phyloP scores from a whole-genome alignment of 2,888 invertebrate species.

The Agrenia bidenticulata region DNA sequence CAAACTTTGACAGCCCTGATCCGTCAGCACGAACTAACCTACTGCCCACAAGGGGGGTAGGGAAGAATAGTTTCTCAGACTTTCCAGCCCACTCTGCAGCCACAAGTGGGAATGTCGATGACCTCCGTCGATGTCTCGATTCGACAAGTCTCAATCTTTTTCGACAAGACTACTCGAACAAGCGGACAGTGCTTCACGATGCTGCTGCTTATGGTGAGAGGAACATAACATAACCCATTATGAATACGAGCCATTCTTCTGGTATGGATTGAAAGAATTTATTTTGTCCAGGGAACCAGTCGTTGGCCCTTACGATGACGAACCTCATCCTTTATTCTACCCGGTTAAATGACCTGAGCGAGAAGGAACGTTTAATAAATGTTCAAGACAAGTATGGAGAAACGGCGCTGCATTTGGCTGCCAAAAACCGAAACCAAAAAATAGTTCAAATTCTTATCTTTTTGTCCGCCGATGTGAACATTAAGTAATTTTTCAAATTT shows the following conservation, averaged over 20 bases:
- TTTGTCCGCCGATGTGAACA: slow-evolving; percentile 37
- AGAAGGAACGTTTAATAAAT: slow-evolving; percentile 22
- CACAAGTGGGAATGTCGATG: no score
- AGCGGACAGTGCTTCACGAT: neutral
- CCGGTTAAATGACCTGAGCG: neutral
- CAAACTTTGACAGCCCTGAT: no score
- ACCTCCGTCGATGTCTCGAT: no score
- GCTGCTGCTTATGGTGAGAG: neutral
- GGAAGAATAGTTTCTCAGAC: no score
- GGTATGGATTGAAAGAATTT: neutral
- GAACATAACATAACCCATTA: neutral
- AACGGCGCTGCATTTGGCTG: slow-evolving; percentile 35
- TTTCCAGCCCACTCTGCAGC: no score
- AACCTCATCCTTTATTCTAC: neutral
- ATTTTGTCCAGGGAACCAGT: neutral
- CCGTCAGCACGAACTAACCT: no score
- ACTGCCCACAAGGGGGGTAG: no score
- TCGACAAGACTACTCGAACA: neutral
- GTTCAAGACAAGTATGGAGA: slow-evolving; percentile 37
- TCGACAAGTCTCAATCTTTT: no score
- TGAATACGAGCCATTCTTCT: no score
- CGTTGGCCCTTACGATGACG: neutral
- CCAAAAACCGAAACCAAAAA: slow-evolving; percentile 26
- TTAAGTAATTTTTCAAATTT: slow-evolving; percentile 24
- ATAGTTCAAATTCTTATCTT: slow-evolving; percentile 17